phyloP scores from a whole-genome alignment of 2,888 invertebrate species.

The Pherbina coryleti region DNA sequence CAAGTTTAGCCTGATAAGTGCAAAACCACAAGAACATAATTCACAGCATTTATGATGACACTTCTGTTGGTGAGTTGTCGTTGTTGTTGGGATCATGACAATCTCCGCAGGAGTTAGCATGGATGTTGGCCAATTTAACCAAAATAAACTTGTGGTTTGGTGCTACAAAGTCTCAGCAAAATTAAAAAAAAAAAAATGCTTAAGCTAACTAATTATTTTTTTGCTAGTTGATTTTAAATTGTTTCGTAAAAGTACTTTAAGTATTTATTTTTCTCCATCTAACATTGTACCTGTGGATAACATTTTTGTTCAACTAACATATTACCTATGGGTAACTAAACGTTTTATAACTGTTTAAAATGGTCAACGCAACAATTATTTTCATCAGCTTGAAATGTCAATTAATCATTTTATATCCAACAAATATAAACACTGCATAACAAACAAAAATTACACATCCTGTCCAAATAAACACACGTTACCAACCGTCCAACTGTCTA shows the following conservation, averaged over 20 bases:
- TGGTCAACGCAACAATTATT: constrained; percentile 14
- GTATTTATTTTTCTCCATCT: too few species aligned
- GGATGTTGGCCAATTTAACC: too few species aligned
- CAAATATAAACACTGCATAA: background rate
- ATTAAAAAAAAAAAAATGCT: background rate
- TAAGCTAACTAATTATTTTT: background rate
- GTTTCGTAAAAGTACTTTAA: background rate
- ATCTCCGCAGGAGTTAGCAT: background rate
- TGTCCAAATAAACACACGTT: constrained; percentile 6
- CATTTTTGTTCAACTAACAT: too few species aligned
- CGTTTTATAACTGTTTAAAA: too few species aligned
- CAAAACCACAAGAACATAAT: constrained; percentile 47
- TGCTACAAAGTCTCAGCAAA: background rate
- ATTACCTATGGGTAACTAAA: too few species aligned
- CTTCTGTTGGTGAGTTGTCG: background rate
- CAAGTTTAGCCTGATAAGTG: constrained; percentile 36
- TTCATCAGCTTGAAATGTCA: constrained; percentile 30
- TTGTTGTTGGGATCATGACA: background rate
- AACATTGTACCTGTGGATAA: too few species aligned
- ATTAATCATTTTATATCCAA: constrained; percentile 33
- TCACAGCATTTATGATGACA: constrained; percentile 48
- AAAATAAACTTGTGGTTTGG: too few species aligned
- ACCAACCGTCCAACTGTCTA: background rate
- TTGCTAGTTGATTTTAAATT: background rate
- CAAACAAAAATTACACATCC: constrained; percentile 18